These are phyloP conservation scores for Machimus atricapillus DNA, from an alignment of 2,888 invertebrate genomes.

Conservation along the genomic window DNA sequence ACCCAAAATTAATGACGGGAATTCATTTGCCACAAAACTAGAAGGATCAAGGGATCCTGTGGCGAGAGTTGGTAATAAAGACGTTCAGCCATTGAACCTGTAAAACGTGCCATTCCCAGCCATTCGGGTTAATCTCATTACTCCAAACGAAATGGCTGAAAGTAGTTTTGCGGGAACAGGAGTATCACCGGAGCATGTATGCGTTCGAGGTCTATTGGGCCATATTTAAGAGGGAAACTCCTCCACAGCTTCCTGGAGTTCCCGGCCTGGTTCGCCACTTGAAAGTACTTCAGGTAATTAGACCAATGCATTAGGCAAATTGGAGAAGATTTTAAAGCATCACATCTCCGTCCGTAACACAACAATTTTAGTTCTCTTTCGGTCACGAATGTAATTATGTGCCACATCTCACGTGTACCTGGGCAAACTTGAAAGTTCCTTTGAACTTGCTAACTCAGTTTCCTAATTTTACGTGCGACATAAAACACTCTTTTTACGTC, in stretches of 20 bases:
- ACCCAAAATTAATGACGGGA: constrained; percentile 46
- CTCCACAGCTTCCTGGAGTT: neutral
- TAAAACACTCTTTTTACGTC: neutral
- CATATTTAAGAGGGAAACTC: constrained; percentile 21
- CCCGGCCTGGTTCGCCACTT: neutral
- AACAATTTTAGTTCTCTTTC: constrained; percentile 3
- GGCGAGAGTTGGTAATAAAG: constrained; percentile 42
- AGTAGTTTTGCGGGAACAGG: constrained; percentile 17
- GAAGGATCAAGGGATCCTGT: constrained; percentile 35
- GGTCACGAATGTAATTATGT: constrained; percentile 26
- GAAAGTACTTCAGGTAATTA: constrained; percentile 36
- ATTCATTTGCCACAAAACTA: constrained; percentile 45
- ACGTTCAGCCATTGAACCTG: constrained; percentile 44
- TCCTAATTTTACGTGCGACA: neutral
- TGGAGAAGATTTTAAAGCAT: constrained; percentile 20
- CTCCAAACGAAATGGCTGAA: constrained; percentile 41
- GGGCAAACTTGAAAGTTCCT: neutral
- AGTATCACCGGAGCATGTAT: neutral
- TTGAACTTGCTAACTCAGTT: constrained; percentile 24
- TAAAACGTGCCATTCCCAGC: constrained; percentile 44
- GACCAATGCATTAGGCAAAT: constrained; percentile 32
- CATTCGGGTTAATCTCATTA: constrained; percentile 44
- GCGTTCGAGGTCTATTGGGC: constrained; percentile 21
- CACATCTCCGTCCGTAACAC: constrained; percentile 25
- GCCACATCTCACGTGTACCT: neutral